These are phyloP conservation scores for Pantelozetes paolii DNA, from an alignment of 2,888 invertebrate genomes.

Conservation along the genomic window DNA sequence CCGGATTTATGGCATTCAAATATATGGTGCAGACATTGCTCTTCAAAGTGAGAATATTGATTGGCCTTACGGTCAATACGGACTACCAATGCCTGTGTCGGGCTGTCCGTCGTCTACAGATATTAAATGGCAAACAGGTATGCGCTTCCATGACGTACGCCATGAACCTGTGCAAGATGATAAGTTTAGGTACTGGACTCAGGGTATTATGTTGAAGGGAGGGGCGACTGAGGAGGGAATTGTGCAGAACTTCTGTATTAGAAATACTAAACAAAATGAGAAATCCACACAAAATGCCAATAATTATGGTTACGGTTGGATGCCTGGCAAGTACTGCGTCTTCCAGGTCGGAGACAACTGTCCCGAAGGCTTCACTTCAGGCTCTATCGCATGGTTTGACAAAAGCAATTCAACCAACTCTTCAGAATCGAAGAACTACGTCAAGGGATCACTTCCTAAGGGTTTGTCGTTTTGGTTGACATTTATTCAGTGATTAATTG, in stretches of 20 bases:
- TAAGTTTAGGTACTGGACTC: conserved; percentile 48
- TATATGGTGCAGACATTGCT: conserved; percentile 39
- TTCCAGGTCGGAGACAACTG: conserved; percentile 47
- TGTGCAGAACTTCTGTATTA: conserved; percentile 49
- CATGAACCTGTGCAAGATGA: conserved; percentile 48
- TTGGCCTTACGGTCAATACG: conserved; percentile 49
- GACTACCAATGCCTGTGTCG: conserved; percentile 48
- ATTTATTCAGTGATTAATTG: not conserved
- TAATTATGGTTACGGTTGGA: conserved; percentile 46
- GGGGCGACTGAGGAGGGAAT: conserved; percentile 45
- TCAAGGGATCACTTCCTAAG: conserved; percentile 39
- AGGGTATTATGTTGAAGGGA: conserved; percentile 48
- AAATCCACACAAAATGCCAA: not conserved
- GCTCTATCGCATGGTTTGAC: conserved; percentile 48
- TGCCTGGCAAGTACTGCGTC: conserved; percentile 49
- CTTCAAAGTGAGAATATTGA: conserved; percentile 21
- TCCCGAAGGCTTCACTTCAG: conserved; percentile 47
- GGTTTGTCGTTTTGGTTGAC: conserved; percentile 10
- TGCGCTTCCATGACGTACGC: conserved; percentile 47
- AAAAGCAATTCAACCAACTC: conserved; percentile 37
- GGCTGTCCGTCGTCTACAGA: conserved; percentile 47
- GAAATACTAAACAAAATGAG: conserved; percentile 37
- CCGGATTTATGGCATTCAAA: conserved; percentile 48
- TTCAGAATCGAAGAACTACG: not conserved
- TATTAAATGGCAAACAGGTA: conserved; percentile 47